Base-by-base conservation (phyloP, 2,888 invertebrate species). In the Camptogramma bilineatum region DNA sequence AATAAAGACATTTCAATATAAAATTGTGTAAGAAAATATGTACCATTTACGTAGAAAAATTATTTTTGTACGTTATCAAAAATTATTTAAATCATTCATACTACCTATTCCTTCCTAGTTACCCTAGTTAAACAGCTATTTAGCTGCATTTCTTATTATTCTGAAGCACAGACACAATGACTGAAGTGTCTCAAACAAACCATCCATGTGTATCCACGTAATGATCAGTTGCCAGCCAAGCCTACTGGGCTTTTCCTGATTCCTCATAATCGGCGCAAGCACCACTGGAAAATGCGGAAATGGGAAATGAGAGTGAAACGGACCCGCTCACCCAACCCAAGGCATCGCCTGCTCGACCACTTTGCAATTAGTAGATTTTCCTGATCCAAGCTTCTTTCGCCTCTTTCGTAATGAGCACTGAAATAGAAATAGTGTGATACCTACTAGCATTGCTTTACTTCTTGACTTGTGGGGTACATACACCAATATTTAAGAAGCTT, bases 281-380 rank as follows among this genome's bases (percentile, higher is more conserved):
- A 73, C 71, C 69, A 24, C 5, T 75, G 78, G 82, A 82, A 83
- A 84, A 86, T 72, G 80, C 85, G 84, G 85, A 84, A 86, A 65
- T 51, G 69, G 81, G 75, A 82, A 82, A 78, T 64, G 79, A 82
- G 81, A 86, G 84, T 82, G 83, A 83, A 86, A 82, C 74, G 69
- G 72, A 74, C 79, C 72, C 51, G 71, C 69, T 70, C 70, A 74
- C 72, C 76, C 72, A 71, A 71, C 70, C 74, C 69, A 47, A 70
- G 71, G 69, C 76, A 71, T 69, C 51, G 60, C 67, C 53, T 55
- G 71, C 59, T 63, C 62, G 51, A 68, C 75, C 52, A 71, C 66
- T 74, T 53, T 44, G 73, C 73, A 76, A 76, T 80, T 78, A 79
- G 74, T 74, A 69, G 75, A 73, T 64, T 78, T 81, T 77, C 79